Conservation (phyloP, 2,113 vertebrate species). For the Drymodes brunneopygia region DNA sequence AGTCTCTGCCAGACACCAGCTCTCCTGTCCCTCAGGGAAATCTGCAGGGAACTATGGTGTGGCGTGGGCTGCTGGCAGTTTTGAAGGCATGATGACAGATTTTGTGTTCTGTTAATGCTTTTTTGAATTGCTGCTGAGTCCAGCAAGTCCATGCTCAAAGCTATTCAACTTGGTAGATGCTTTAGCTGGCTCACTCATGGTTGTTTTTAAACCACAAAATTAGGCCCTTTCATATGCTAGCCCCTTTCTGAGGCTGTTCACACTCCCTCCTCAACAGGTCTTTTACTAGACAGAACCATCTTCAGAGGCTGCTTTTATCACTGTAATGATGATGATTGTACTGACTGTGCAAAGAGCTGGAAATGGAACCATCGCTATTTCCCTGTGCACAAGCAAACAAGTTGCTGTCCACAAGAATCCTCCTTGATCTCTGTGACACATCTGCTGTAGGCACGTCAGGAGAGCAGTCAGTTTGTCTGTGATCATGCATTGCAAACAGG, state of each 20-base stretch:
- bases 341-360: not conserved
- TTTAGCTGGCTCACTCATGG: not conserved
- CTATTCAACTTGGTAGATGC: not conserved
- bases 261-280: not conserved
- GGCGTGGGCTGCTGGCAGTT: not conserved
- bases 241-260: not conserved
- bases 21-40: not conserved
- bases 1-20: not conserved
- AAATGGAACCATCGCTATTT: not conserved
- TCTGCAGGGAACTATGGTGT: not conserved
- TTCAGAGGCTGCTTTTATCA: slow-evolving; percentile 35
- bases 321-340: not conserved
- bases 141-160: not conserved
- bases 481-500: not conserved
- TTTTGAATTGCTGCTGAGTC: not conserved
- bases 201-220: not conserved
- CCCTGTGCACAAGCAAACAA: not conserved
- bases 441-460: not conserved
- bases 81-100: not conserved
- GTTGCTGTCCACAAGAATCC: not conserved
- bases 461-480: not conserved
- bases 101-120: not conserved
- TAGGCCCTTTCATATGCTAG: not conserved
- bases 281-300: not conserved
- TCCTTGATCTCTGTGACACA: not conserved